A percentile compares a stretch with the other conserved stretches of the same genome.
Evolutionary conservation across 2,113 vertebrate genomes (phyloP).

Genomic region (Psephotus haematonotus): DNA sequence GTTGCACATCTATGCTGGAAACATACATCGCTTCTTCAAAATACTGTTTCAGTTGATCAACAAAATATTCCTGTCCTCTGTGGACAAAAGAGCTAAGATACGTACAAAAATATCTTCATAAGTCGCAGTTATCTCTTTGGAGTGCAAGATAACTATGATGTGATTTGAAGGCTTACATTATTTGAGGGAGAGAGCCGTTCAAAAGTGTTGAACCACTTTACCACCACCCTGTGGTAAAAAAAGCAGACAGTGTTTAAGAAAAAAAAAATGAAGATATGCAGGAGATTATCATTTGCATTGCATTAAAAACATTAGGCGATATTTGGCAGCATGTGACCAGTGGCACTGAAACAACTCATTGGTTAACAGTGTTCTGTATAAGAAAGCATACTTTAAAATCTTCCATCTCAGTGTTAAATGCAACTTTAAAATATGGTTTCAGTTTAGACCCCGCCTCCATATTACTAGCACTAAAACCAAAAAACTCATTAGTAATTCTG

Average conservation of each 20-base stretch:
- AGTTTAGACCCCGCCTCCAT: neutral
- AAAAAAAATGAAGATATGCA: neutral
- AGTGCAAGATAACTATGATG: neutral
- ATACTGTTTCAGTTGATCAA: neutral
- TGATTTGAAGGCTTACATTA: neutral
- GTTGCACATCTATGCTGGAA: neutral
- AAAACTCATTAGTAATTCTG: constrained; percentile 47
- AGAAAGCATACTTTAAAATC: neutral
- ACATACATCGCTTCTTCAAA: neutral
- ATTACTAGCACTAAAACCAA: constrained; percentile 54
- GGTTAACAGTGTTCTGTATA: neutral
- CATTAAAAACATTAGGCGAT: neutral
- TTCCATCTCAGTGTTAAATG: neutral
- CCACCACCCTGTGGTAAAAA: constrained; percentile 5
- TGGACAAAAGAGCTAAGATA: neutral
- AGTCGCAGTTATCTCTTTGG: neutral
- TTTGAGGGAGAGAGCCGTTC: neutral
- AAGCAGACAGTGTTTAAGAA: neutral
- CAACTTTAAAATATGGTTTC: neutral
- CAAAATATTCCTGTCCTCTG: neutral
- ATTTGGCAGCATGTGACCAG: neutral
- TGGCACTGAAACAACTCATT: neutral
- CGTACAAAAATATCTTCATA: neutral
- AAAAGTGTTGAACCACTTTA: neutral
- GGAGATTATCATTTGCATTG: neutral